phyloP scores from a whole-genome alignment of 2,888 invertebrate species.

The Pterostichus madidus region DNA sequence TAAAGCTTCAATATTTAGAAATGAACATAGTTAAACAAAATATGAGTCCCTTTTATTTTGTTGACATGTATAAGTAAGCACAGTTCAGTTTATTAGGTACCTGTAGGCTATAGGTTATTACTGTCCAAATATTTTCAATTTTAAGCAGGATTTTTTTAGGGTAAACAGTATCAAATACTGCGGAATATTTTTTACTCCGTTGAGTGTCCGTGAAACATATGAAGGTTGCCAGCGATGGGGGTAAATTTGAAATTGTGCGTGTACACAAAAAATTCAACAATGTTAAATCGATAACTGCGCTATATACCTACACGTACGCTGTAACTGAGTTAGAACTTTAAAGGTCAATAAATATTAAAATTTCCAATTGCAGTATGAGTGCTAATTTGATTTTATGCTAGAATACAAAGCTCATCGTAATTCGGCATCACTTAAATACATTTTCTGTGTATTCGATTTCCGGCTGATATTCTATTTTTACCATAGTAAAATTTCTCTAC shows the following conservation, averaged over 20 bases:
- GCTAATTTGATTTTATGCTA: too few species aligned
- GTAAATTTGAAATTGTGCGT: constrained; percentile 5
- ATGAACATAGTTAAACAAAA: neutral
- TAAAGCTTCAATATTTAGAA: neutral
- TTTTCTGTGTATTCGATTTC: too few species aligned
- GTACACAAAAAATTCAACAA: constrained; percentile 1
- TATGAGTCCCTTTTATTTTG: neutral
- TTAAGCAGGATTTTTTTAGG: too few species aligned
- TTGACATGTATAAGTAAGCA: constrained; percentile 1
- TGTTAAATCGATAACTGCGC: neutral
- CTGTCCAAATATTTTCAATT: too few species aligned
- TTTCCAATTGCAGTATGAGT: too few species aligned
- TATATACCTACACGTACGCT: neutral
- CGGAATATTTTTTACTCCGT: neutral
- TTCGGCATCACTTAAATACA: too few species aligned
- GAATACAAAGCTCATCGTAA: too few species aligned
- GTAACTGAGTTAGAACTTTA: constrained; percentile 1
- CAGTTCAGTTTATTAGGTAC: neutral
- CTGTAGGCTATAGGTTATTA: neutral
- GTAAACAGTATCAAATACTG: neutral
- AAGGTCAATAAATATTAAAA: constrained; percentile 4
- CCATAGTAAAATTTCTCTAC: too few species aligned
- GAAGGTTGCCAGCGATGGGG: neutral
- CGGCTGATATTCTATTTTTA: too few species aligned
- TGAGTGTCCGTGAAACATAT: neutral